Base-by-base conservation (phyloP, 2,888 invertebrate species). In the Philereme vetulata region DNA sequence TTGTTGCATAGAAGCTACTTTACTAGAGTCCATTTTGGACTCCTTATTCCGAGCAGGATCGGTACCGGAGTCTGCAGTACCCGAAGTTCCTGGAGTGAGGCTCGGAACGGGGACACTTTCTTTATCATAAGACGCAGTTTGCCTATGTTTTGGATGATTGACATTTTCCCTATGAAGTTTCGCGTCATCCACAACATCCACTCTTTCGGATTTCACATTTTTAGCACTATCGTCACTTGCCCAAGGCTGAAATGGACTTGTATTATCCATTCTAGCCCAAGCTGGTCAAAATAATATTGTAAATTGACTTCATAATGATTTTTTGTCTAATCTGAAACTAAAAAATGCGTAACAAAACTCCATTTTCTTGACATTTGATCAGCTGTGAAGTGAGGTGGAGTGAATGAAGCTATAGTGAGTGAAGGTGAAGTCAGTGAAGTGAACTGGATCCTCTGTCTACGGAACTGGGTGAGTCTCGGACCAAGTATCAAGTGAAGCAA, bases 301-400 rank as follows among this genome's bases (percentile, higher is more conserved):
- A 81, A 77, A 77, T 84, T 70, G 76, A 82, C 82, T 84, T 89
- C 91, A 92, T 91, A 84, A 75, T 90, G 79, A 75, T 82, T 78
- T 72, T 85, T 84, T 82, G 84, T 79, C 78, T 80, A 80, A 73
- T 81, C 81, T 77, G 81, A 85, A 62, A 82, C 77, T 80, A 77
- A 74, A 84, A 85, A 86, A 88, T 89, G 90, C 90, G 90, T 91
- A 91, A 89, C 91, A 88, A 90, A 86, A 90, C 90, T 91, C 92
- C 92, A 92, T 92, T 90, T 92, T 90, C 90, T 86, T 91, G 91
- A 91, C 92, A 89, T 91, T 92, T 86, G 91, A 92, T 92, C 92
- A 92, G 91, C 92, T 93, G 90, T 91, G 87, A 78, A 85, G 87
- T 78, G 88, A 88, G 80, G 88, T 82, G 79, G 81, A 64, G 57